phyloP scores from a whole-genome alignment of 2,113 vertebrate species.

The Gallinago paraguaiae region DNA sequence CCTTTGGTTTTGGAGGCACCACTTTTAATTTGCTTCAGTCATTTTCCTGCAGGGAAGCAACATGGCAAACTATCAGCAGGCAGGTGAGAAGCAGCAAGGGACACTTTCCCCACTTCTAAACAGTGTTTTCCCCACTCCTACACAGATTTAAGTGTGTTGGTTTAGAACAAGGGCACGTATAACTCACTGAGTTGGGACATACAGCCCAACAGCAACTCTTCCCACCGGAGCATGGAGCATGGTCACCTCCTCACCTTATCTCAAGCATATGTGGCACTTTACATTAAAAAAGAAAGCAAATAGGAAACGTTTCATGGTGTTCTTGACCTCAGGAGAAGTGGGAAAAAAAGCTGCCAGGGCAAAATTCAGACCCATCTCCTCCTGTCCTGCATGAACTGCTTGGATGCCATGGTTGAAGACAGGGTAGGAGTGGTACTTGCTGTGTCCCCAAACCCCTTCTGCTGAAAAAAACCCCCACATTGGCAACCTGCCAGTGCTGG shows the following conservation, averaged over 20 bases:
- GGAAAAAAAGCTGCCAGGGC: not conserved
- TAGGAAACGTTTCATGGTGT: accelerated
- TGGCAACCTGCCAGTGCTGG: not conserved
- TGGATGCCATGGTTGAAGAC: not conserved
- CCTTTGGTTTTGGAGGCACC: not conserved
- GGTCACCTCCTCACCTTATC: not conserved
- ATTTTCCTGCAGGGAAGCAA: conserved; percentile 2
- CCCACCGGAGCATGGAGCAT: not conserved
- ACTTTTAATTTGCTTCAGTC: not conserved
- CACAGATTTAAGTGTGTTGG: not conserved
- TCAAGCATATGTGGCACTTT: not conserved
- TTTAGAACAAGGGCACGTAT: accelerated
- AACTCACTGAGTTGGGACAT: not conserved
- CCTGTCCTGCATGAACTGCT: not conserved
- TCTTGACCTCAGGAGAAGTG: not conserved
- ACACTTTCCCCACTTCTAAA: not conserved
- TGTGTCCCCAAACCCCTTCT: not conserved
- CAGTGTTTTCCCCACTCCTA: not conserved
- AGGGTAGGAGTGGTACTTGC: not conserved
- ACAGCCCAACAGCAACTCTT: not conserved
- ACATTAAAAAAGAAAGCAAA: not conserved
- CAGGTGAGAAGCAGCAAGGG: not conserved
- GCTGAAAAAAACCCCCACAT: accelerated
- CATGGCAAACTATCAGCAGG: not conserved
- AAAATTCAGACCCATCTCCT: not conserved